These are phyloP conservation scores for Sminthurides bifidus DNA, from an alignment of 1,140 invertebrate genomes.

Conservation along the genomic window DNA sequence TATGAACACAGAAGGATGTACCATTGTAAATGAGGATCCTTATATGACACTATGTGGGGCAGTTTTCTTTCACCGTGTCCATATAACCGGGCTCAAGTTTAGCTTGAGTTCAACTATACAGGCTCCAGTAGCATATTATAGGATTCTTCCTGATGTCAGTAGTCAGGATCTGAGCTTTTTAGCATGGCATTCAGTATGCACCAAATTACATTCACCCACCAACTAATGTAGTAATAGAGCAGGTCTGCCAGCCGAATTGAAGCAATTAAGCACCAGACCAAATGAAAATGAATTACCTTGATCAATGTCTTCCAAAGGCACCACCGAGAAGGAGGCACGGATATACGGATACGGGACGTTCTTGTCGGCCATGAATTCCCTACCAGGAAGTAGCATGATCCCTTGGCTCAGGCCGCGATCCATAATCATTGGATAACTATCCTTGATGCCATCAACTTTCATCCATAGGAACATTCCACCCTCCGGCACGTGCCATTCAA, in stretches of 20 bases:
- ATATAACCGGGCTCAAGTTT: too few relatives aligned
- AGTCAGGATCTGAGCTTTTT: too few relatives aligned
- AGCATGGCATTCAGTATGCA: too few relatives aligned
- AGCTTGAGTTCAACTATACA: too few relatives aligned
- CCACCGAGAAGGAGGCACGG: slow-evolving; percentile 54
- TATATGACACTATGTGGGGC: too few relatives aligned
- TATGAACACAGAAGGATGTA: too few relatives aligned
- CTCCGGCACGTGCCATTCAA: slow-evolving; percentile 50
- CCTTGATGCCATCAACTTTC: slow-evolving; percentile 49
- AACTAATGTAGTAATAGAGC: too few relatives aligned
- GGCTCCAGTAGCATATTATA: too few relatives aligned
- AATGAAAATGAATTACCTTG: slow-evolving; percentile 32
- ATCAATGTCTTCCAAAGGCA: slow-evolving; percentile 50
- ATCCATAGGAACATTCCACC: slow-evolving; percentile 72
- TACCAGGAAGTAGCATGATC: slow-evolving; percentile 56
- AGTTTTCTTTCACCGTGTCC: too few relatives aligned
- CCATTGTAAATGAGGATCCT: too few relatives aligned
- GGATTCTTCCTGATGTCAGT: too few relatives aligned
- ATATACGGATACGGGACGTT: slow-evolving; percentile 49
- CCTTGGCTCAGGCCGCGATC: slow-evolving; percentile 44
- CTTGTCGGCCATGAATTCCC: slow-evolving; percentile 51
- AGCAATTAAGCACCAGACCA: neutral
- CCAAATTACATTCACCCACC: too few relatives aligned
- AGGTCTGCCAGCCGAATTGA: neutral
- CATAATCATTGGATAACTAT: slow-evolving; percentile 60